Percentiles rank a stretch among this genome's conserved stretches.
Evolutionary conservation across 2,888 invertebrate genomes (phyloP).

Genomic region (Eupsilia transversa): DNA sequence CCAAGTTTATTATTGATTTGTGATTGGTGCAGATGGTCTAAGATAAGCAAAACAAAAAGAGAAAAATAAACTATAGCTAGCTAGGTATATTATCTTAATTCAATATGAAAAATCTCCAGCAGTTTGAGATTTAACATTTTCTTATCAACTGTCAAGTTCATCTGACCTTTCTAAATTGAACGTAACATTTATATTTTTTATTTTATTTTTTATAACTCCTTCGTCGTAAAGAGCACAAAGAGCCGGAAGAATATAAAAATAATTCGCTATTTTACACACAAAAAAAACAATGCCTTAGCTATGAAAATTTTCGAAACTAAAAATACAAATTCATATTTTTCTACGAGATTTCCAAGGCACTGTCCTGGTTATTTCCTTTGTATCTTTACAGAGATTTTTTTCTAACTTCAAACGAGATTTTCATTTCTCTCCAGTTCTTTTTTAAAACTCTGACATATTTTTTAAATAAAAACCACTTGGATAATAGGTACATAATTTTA

Average conservation of each 20-base stretch:
- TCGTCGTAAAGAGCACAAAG: constrained; percentile 36
- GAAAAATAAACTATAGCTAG: not conserved
- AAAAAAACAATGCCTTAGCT: constrained; percentile 24
- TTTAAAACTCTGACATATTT: not conserved
- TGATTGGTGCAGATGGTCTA: not conserved
- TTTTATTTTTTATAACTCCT: constrained; percentile 30
- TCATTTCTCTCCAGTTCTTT: constrained; percentile 1
- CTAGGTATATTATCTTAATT: not conserved
- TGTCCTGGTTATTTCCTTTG: constrained; percentile 33
- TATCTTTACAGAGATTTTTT: constrained; percentile 40
- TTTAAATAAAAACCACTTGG: no score
- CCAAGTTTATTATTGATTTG: not conserved
- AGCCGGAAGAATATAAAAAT: constrained; percentile 47
- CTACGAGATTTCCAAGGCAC: constrained; percentile 21
- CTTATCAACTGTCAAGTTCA: constrained; percentile 14
- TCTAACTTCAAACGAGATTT: constrained; percentile 1
- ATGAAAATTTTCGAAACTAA: constrained; percentile 31
- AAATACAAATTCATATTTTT: constrained; percentile 50
- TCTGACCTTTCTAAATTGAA: constrained; percentile 5
- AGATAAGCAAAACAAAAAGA: not conserved
- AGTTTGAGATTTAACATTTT: not conserved
- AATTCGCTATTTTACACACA: constrained; percentile 39
- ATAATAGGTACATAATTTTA: no score
- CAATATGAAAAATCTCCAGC: not conserved
- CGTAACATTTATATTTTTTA: constrained; percentile 17